Evolutionary conservation across 2,797 vertebrate genomes (phyloP).

Genomic region (Benthosema pterotum): DNA sequence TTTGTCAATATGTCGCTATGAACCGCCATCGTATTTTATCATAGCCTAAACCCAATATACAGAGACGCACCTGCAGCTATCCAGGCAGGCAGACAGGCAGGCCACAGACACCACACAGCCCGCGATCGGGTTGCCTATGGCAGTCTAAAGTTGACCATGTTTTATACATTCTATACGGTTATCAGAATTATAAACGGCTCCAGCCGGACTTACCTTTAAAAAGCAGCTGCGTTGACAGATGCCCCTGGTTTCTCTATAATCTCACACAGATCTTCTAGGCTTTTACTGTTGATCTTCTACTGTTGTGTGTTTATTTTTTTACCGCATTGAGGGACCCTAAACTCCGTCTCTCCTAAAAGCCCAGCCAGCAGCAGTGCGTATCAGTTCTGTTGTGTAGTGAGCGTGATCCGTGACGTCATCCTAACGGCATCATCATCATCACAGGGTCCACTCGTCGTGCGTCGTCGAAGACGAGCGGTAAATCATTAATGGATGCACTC

Average conservation of each 20-base stretch:
- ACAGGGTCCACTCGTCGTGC: too few relatives aligned
- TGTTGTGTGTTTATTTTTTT: constrained; percentile 16
- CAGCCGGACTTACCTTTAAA: constrained; percentile 47
- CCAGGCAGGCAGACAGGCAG: too few relatives aligned
- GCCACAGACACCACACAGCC: too few relatives aligned
- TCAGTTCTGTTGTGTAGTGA: constrained; percentile 17
- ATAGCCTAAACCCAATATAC: background rate
- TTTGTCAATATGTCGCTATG: background rate
- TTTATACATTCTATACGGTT: too few relatives aligned
- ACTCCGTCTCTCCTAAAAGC: background rate
- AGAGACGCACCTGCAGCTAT: constrained; percentile 36
- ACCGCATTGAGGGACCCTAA: constrained; percentile 46
- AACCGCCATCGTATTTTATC: background rate
- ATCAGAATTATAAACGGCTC: too few relatives aligned
- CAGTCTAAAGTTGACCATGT: too few relatives aligned
- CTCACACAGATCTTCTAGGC: background rate
- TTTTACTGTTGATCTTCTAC: background rate
- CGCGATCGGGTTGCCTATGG: constrained; percentile 11
- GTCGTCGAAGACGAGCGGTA: background rate
- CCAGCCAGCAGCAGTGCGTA: constrained; percentile 39
- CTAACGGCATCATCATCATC: background rate
- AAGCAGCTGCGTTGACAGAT: background rate
- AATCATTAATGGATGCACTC: background rate
- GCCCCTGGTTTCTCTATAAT: background rate
- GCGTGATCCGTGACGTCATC: constrained; percentile 61